Evolutionary conservation across 1,140 invertebrate species (phyloP).

Genomic region (Drosophila subpulchrella): DNA sequence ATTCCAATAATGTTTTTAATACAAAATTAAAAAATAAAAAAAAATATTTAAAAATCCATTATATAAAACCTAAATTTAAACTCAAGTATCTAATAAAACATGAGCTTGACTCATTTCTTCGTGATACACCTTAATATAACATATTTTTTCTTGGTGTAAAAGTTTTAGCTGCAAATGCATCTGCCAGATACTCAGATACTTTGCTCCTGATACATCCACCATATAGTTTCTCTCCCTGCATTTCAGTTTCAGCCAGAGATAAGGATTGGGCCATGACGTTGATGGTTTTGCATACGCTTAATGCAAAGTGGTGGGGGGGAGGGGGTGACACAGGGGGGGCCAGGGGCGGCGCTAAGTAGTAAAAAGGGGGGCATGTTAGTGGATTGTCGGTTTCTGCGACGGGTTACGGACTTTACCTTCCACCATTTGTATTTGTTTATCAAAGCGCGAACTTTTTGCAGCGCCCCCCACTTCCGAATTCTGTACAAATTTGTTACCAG

Average conservation of each 20-base stretch:
- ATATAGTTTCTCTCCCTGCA: constrained; percentile 43
- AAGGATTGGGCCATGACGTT: constrained; percentile 37
- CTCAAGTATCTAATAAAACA: no score
- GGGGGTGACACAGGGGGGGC: not conserved
- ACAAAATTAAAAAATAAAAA: no score
- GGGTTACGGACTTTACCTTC: constrained; percentile 31
- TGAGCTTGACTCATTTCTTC: no score
- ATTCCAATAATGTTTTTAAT: no score
- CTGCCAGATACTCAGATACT: constrained; percentile 58
- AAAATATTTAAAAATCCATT: no score
- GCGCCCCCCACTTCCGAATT: constrained; percentile 12
- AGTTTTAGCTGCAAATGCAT: constrained; percentile 3
- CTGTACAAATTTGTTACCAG: constrained; percentile 64
- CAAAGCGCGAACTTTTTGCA: constrained; percentile 68
- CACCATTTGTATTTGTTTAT: constrained; percentile 75
- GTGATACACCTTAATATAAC: no score
- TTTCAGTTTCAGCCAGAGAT: constrained; percentile 11
- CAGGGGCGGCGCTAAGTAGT: constrained; percentile 13
- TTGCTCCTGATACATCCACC: constrained; percentile 49
- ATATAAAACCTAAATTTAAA: no score
- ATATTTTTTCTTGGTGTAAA: not conserved
- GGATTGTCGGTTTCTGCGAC: constrained; percentile 28
- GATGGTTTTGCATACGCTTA: constrained; percentile 47
- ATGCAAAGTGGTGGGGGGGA: not conserved
- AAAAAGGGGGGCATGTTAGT: constrained; percentile 16